These are phyloP conservation scores for Mactra quadrangularis DNA, from an alignment of 1,140 invertebrate species.

Conservation along the genomic window DNA sequence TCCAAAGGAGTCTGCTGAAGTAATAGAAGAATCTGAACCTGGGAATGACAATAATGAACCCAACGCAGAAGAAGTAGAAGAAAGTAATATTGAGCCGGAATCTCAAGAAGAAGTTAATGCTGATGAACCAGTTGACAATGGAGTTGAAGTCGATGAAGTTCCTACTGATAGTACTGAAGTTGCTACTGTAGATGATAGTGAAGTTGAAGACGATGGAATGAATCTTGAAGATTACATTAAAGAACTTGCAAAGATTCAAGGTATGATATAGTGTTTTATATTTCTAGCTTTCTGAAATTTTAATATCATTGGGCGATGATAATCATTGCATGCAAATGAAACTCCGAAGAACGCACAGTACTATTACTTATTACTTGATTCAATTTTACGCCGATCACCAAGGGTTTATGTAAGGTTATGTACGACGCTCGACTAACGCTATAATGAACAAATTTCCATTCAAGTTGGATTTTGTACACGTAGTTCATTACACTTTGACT, in stretches of 20 bases:
- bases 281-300: not conserved
- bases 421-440: too few relatives aligned
- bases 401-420: too few relatives aligned
- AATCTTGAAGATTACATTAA: slow-evolving; percentile 13
- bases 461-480: too few relatives aligned
- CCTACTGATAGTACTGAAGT: not conserved
- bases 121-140: not conserved
- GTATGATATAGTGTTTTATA: too few relatives aligned
- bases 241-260: slow-evolving; percentile 9
- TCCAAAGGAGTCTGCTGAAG: not conserved
- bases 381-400: too few relatives aligned
- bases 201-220: not conserved
- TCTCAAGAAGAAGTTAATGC: not conserved
- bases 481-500: too few relatives aligned
- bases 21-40: not conserved
- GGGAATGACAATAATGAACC: not conserved
- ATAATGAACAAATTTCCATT: too few relatives aligned
- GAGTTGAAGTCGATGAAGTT: not conserved
- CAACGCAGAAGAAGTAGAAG: not conserved
- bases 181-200: not conserved
- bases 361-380: too few relatives aligned
- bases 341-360: too few relatives aligned
- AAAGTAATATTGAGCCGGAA: not conserved
- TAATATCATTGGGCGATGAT: too few relatives aligned
- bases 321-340: too few relatives aligned